Evolutionary conservation across 2,797 vertebrate species (phyloP).

Genomic region (Lagocephalus sceleratus): DNA sequence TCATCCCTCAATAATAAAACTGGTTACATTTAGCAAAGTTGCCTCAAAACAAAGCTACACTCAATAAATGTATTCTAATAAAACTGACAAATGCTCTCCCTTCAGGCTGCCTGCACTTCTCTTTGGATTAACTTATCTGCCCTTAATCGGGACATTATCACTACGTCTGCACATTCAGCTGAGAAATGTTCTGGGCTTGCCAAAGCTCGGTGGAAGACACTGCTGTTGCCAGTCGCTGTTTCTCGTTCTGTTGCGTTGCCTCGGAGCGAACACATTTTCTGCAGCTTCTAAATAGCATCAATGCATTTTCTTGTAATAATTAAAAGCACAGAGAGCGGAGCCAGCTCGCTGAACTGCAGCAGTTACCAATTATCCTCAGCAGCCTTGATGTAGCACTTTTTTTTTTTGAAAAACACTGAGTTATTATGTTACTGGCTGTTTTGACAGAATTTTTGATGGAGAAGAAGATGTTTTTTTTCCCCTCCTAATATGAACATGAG

Average conservation of each 20-base stretch:
- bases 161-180: slow-evolving; percentile 37
- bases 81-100: too few species aligned
- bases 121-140: slow-evolving; percentile 65
- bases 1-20: too few species aligned
- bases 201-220: slow-evolving; percentile 38
- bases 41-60: too few species aligned
- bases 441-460: slow-evolving; percentile 21
- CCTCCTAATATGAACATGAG: slow-evolving; percentile 21
- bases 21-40: too few species aligned
- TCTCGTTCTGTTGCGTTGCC: slow-evolving; percentile 25
- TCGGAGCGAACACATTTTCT: slow-evolving; percentile 35
- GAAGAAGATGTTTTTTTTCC: slow-evolving; percentile 21
- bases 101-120: slow-evolving; percentile 15
- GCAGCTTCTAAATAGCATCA: slow-evolving; percentile 32
- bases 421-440: slow-evolving; percentile 23
- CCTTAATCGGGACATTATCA: slow-evolving; percentile 61
- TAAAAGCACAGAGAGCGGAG: slow-evolving; percentile 11
- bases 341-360: slow-evolving; percentile 20
- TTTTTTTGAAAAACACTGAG: slow-evolving; percentile 20
- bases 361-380: slow-evolving; percentile 29
- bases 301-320: slow-evolving; percentile 27
- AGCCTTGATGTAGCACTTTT: slow-evolving; percentile 13
- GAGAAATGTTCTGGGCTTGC: slow-evolving; percentile 35
- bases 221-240: slow-evolving; percentile 23
- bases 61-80: too few species aligned